phyloP scores from a whole-genome alignment of 1,140 invertebrate genomes.

The Brachionus asplanchnoidis region DNA sequence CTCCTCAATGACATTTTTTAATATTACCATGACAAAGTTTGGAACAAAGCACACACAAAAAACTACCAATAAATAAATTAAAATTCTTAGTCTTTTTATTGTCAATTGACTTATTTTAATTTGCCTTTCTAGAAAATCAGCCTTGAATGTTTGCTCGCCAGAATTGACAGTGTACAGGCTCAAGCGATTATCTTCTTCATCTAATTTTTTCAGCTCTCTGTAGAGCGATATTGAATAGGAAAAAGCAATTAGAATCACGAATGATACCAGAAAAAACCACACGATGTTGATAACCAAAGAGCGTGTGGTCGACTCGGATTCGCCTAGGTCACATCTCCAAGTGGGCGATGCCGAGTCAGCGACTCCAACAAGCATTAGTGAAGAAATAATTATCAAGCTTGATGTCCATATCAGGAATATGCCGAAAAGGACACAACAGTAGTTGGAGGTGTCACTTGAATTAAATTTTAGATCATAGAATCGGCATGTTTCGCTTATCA shows the following conservation, averaged over 20 bases:
- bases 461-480: slow-evolving; percentile 40
- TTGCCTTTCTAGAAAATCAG: slow-evolving; percentile 8
- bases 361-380: slow-evolving; percentile 24
- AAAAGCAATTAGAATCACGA: slow-evolving; percentile 19
- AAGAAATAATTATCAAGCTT: slow-evolving; percentile 39
- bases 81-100: slow-evolving; percentile 9
- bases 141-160: not conserved
- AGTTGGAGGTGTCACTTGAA: slow-evolving; percentile 22
- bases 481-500: slow-evolving; percentile 34
- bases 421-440: slow-evolving; percentile 33
- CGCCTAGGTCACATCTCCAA: slow-evolving; percentile 35
- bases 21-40: slow-evolving; percentile 26
- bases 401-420: slow-evolving; percentile 33
- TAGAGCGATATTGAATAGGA: slow-evolving; percentile 24
- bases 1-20: slow-evolving; percentile 22
- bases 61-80: not conserved
- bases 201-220: slow-evolving; percentile 13
- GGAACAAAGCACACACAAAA: slow-evolving; percentile 36
- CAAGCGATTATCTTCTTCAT: not conserved
- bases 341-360: slow-evolving; percentile 31
- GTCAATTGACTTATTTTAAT: slow-evolving; percentile 28
- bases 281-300: slow-evolving; percentile 34
- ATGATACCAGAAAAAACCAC: slow-evolving; percentile 35
- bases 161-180: slow-evolving; percentile 8
- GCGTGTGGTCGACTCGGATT: slow-evolving; percentile 1